Base-by-base conservation (phyloP, 2,797 vertebrate species). In the Moxostoma hubbsi region DNA sequence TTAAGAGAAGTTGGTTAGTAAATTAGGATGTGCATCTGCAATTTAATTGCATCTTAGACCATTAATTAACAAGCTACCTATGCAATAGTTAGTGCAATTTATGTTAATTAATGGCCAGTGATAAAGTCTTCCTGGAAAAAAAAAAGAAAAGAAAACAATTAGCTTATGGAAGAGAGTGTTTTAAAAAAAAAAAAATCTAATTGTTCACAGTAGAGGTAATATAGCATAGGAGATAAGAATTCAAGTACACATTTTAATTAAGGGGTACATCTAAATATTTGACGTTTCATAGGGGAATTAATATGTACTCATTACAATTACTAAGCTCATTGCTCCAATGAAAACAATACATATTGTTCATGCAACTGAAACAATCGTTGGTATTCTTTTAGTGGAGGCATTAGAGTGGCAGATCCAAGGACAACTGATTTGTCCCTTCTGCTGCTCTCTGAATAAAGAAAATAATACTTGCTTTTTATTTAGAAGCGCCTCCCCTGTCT, bases 41-140 rank as follows among this genome's bases (percentile, higher is more conserved):
- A 94, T 94, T 94, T 93, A 93, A 94, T 94, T 94, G 93, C 92
- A 93, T 94, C 91, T 92, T 87, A 93, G 90, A 91, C 89, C 87
- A 92, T 92, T 95, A 94, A 94, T 95, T 94, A 93, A 94, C 92
- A 92, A 93, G 92, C 91, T 92, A 91, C 92, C 92, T 93, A 89
- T 91, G 93, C 93, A 94, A 94, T 93, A 93, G 91, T 94, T 92
- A 92, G 91, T 92, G 91, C 62, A 92, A 94, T 94, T 93, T 91
- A 92, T 89, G 89, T 93, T 95, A 93, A 94, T 94, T 94, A 94
- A 90, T 89, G 87, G 84, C 84, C 86, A 58, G 89, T 89, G 88
- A 46, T 95, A 93, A 94, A 93, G 89, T 93, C 93, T 93, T 89
- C 89, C 88, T 85, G 90, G 92, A 94, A 93, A 79, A 55, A 74